These are phyloP conservation scores for Eupeodes luniger DNA, from an alignment of 2,888 invertebrate species.

Conservation along the genomic window DNA sequence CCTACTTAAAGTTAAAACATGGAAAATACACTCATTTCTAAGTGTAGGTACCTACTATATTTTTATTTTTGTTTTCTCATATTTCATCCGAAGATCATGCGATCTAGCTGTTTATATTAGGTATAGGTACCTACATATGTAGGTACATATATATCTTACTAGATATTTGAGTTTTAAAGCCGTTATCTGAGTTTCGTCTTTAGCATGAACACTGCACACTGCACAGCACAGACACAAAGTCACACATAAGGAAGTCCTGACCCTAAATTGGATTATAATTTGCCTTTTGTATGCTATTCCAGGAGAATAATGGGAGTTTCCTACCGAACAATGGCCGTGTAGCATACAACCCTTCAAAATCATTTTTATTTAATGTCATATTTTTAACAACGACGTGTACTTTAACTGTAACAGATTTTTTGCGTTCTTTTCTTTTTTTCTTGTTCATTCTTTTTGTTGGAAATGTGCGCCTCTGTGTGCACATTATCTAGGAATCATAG, in stretches of 20 bases:
- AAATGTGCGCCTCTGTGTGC: conserved; percentile 60
- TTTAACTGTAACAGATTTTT: conserved; percentile 72
- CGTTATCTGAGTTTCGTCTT: conserved; percentile 46
- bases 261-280: conserved; percentile 78
- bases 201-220: not conserved
- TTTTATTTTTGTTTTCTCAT: not conserved
- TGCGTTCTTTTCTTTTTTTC: not conserved
- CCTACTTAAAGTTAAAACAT: not conserved
- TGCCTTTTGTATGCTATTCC: conserved; percentile 68
- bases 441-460: conserved; percentile 40
- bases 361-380: conserved; percentile 44
- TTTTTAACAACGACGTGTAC: conserved; percentile 38
- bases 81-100: conserved; percentile 1
- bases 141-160: not conserved
- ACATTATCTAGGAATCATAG: conserved; percentile 71
- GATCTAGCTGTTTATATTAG: not conserved
- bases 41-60: not conserved
- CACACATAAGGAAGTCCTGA: conserved; percentile 74
- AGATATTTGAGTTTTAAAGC: conserved; percentile 15
- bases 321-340: conserved; percentile 61
- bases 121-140: not conserved
- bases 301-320: conserved; percentile 61
- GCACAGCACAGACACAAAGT: conserved; percentile 29
- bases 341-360: conserved; percentile 37
- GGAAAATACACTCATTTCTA: not conserved